A percentile compares a stretch with the other conserved stretches of the same genome.
Evolutionary conservation across 2,888 invertebrate genomes (phyloP).

Genomic region (Lysandra coridon): DNA sequence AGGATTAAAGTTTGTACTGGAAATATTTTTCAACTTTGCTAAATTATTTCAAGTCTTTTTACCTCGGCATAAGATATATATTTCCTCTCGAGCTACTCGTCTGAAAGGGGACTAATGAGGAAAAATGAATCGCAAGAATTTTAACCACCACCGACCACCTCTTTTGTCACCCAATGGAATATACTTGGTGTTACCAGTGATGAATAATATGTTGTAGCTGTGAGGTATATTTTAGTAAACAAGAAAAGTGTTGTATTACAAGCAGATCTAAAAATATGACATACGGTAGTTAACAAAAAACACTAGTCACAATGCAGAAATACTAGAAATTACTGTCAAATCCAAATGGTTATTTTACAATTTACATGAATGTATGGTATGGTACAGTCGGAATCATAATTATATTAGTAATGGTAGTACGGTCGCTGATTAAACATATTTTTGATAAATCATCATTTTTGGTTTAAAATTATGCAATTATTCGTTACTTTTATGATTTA

Average conservation of each 20-base stretch:
- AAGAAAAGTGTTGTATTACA: slow-evolving; percentile 8
- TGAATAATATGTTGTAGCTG: slow-evolving; percentile 37
- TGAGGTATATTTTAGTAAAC: not conserved
- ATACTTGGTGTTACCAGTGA: slow-evolving; percentile 32
- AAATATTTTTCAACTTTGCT: slow-evolving; percentile 19
- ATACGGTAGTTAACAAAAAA: not conserved
- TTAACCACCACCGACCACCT: slow-evolving; percentile 26
- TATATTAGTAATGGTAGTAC: not conserved
- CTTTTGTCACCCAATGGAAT: slow-evolving; percentile 24
- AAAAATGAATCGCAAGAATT: slow-evolving; percentile 5
- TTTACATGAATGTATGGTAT: not conserved
- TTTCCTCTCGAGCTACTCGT: not conserved
- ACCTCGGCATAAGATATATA: slow-evolving; percentile 10
- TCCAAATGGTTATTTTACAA: not conserved
- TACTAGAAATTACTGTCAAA: not conserved
- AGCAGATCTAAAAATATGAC: not conserved
- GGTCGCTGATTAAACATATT: not conserved
- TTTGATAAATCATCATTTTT: not conserved
- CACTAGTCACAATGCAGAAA: not conserved
- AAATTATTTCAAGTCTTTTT: slow-evolving; percentile 22
- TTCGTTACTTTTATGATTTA: too few relatives aligned
- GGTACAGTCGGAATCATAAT: too few relatives aligned
- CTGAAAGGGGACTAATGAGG: not conserved
- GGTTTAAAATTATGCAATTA: not conserved
- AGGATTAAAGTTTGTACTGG: slow-evolving; percentile 23